These are phyloP conservation scores for Hestina assimilis DNA, from an alignment of 1,140 invertebrate species.

Conservation along the genomic window DNA sequence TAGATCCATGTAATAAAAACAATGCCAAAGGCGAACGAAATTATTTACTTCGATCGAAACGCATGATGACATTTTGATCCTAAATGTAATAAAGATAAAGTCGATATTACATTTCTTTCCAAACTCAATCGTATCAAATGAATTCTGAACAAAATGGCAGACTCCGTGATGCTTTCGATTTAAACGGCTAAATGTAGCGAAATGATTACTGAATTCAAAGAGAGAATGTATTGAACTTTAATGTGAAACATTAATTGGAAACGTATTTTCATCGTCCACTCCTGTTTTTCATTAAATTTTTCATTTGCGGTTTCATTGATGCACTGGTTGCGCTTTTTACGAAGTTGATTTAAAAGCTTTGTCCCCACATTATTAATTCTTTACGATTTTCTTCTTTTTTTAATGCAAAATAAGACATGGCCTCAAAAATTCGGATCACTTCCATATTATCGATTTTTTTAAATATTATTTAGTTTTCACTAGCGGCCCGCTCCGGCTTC, in stretches of 20 bases:
- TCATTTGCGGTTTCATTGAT: background rate
- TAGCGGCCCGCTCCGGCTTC: too few relatives aligned
- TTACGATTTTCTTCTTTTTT: too few relatives aligned
- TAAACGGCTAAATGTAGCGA: slow-evolving; percentile 2
- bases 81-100: slow-evolving; percentile 2
- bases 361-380: too few relatives aligned
- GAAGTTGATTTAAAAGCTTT: too few relatives aligned
- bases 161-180: slow-evolving; percentile 10
- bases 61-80: slow-evolving; percentile 1
- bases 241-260: background rate
- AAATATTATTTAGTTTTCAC: too few relatives aligned
- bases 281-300: background rate
- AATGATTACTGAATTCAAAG: slow-evolving; percentile 7
- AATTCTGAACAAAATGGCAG: slow-evolving; percentile 4
- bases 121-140: slow-evolving; percentile 1
- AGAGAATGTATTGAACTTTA: background rate
- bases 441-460: background rate
- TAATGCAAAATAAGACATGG: too few relatives aligned
- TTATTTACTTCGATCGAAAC: slow-evolving; percentile 23
- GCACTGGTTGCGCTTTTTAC: too few relatives aligned
- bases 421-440: too few relatives aligned
- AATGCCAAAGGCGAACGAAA: slow-evolving; percentile 27
- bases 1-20: slow-evolving; percentile 31
- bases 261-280: background rate
- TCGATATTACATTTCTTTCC: background rate